Evolutionary conservation across 2,797 vertebrate genomes (phyloP).

Genomic region (Gobio occitaniae): DNA sequence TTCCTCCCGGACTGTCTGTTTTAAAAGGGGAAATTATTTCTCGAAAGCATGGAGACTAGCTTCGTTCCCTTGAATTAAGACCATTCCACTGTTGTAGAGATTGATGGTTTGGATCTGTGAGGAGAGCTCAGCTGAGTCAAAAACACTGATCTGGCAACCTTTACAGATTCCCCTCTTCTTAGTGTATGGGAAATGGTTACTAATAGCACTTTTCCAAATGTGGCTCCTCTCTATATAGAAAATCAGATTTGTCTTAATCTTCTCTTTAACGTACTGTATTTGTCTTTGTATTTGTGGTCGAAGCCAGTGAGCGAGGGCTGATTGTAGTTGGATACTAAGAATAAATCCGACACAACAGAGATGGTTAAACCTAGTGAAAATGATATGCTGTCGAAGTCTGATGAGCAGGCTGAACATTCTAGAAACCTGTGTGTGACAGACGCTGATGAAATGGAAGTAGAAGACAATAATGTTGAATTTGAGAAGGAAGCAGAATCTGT

Average conservation of each 20-base stretch:
- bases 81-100: background rate
- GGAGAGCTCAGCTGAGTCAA: background rate
- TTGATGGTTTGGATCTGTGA: background rate
- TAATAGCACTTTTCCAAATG: background rate
- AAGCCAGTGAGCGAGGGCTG: background rate
- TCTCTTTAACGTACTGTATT: too few species aligned
- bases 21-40: too few species aligned
- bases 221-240: background rate
- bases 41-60: background rate
- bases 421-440: background rate
- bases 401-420: background rate
- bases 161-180: slow-evolving; percentile 14
- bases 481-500: too few species aligned
- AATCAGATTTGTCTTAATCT: background rate
- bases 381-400: background rate
- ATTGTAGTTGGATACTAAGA: background rate
- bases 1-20: too few species aligned
- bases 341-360: background rate
- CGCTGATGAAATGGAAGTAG: too few species aligned
- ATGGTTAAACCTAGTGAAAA: background rate
- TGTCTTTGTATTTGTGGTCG: background rate
- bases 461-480: too few species aligned
- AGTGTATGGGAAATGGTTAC: background rate
- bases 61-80: background rate
- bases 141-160: slow-evolving; percentile 1